These are phyloP conservation scores for Salpingus planirostris DNA, from an alignment of 2,888 invertebrate species.

Conservation along the genomic window DNA sequence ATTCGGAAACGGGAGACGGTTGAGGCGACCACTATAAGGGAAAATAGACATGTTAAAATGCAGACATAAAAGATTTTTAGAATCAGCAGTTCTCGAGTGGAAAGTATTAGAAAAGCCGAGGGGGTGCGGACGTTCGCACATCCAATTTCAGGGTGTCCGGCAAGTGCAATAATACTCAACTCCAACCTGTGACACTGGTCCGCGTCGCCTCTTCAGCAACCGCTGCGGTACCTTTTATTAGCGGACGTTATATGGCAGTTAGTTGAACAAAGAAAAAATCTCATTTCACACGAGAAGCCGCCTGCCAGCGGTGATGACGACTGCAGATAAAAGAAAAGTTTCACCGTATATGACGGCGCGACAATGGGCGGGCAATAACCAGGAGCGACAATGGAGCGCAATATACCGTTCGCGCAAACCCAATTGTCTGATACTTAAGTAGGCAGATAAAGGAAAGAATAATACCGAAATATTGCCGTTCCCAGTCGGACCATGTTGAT, in stretches of 20 bases:
- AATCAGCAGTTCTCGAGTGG: constrained; percentile 10
- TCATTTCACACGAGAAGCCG: constrained; percentile 33
- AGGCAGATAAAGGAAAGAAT: constrained; percentile 23
- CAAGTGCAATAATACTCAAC: constrained; percentile 27
- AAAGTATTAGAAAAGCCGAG: constrained; percentile 5
- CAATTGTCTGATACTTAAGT: constrained; percentile 35
- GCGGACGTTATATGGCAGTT: constrained; percentile 35
- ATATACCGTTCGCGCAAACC: constrained; percentile 35
- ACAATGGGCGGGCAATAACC: constrained; percentile 37
- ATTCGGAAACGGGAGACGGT: not conserved
- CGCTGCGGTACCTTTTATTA: constrained; percentile 33
- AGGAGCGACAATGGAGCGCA: constrained; percentile 36
- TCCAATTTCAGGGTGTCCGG: constrained; percentile 13
- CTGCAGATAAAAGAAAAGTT: constrained; percentile 38
- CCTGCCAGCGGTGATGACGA: constrained; percentile 28
- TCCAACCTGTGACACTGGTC: constrained; percentile 27
- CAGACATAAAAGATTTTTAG: constrained; percentile 12
- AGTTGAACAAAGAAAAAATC: constrained; percentile 36
- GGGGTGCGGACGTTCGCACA: constrained; percentile 5
- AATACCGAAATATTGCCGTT: not conserved
- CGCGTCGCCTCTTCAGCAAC: constrained; percentile 14
- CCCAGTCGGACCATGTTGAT: too few species aligned
- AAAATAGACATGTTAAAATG: constrained; percentile 13
- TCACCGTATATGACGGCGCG: constrained; percentile 36
- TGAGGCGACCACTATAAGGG: not conserved